Base-by-base conservation (phyloP, 53 echinoderm and acorn worm species). In the Holothuria scabra region DNA sequence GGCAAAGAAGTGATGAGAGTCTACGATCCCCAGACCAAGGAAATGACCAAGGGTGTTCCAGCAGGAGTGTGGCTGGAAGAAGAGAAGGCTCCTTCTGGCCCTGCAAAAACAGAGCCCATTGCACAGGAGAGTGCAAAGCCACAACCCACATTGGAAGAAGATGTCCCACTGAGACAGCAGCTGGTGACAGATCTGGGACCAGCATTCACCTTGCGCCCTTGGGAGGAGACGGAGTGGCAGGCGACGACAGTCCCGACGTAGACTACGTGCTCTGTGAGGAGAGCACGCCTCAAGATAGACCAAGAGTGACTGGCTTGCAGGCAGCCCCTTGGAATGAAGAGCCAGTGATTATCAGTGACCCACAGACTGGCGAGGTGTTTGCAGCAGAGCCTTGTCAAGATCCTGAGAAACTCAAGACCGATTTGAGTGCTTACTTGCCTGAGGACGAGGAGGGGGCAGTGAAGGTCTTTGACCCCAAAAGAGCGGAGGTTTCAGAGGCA, bases 151-250 rank as follows among this genome's bases (percentile, higher is more conserved):
- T 55, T 32, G 25, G 58, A 68, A 30, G 57, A 88, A 66, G 65
- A 69, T 76, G 76, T 85, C 44, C 92, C 92, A 60, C 44, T 74
- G 60, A 34, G 33, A 37, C 59, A 83, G 13, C 94, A 94, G 83
- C 56, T 94, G 22, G 76, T 91, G 21, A 94, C 94, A 23, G 83
- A 87, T 34, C 85, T 89, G 81, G 94, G 94, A 56, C 94, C 87
- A 14, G 94, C 94, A 16, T 94, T 87, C 80, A 79, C 89, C 23
- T 66, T 94, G 26, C 75, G 75, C 94, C 94, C 25, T 28, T 89
- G 28, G 56, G 76, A 83, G 87, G 87, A 52, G 86, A 68, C 22
- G 64, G 66, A 29, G 48, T 56, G 20, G 80, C 84, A 41, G 84
- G 84, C 12, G 79, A 67, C 41, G 80, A 85, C 67, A 66, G 83